Evolutionary conservation across 1,140 invertebrate genomes (phyloP).

Genomic region (Episyrphus balteatus): DNA sequence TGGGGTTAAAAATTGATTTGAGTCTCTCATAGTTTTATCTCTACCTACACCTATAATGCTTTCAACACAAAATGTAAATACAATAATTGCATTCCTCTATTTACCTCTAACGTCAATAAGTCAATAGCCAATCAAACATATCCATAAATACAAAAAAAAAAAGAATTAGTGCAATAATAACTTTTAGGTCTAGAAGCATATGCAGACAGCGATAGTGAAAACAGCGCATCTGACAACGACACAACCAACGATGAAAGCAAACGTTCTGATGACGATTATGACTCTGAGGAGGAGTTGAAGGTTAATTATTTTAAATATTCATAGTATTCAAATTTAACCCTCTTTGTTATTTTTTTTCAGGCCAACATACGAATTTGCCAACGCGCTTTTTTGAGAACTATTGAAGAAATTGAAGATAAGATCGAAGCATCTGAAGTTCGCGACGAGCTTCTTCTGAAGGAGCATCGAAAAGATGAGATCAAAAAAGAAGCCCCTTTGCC

Average conservation of each 20-base stretch:
- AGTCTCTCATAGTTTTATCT: too few species aligned
- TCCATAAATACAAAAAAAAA: too few species aligned
- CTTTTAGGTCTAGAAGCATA: too few species aligned
- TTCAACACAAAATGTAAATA: too few species aligned
- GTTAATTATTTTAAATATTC: constrained; percentile 5
- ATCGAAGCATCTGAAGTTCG: constrained; percentile 18
- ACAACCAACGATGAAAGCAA: neutral
- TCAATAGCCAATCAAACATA: too few species aligned
- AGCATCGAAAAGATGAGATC: constrained; percentile 15
- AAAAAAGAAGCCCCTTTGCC: constrained; percentile 1
- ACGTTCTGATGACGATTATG: constrained; percentile 3
- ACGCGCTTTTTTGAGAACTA: constrained; percentile 22
- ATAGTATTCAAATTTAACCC: neutral
- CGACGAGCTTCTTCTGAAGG: constrained; percentile 22
- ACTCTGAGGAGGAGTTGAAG: constrained; percentile 29
- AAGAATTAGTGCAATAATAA: too few species aligned
- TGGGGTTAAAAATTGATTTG: too few species aligned
- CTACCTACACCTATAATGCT: too few species aligned
- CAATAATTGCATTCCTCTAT: too few species aligned
- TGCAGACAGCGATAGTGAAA: constrained; percentile 12
- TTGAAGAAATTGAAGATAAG: constrained; percentile 30
- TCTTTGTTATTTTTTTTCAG: constrained; percentile 8
- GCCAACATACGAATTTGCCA: constrained; percentile 22
- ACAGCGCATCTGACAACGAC: constrained; percentile 3
- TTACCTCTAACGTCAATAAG: too few species aligned